A percentile compares a stretch with the other conserved stretches of the same genome.
These are phyloP conservation scores for Megalops atlanticus DNA, from an alignment of 2,113 vertebrate genomes.

Conservation along the genomic window DNA sequence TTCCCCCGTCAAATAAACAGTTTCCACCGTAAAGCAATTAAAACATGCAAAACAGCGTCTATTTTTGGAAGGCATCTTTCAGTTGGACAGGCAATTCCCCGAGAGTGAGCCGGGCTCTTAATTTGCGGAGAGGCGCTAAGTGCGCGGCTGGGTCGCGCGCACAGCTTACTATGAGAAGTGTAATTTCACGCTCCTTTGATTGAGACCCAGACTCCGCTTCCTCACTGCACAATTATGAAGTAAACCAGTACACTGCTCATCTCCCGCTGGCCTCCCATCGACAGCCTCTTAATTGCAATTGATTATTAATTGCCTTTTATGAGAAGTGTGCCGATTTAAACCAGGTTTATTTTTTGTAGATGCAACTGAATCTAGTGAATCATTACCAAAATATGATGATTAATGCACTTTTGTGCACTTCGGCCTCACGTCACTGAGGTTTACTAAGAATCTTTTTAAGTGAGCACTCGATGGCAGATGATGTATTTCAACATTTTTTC, in stretches of 20 bases:
- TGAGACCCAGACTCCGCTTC: conserved; percentile 20
- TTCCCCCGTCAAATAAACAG: not conserved
- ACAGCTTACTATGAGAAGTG: conserved; percentile 25
- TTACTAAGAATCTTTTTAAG: not conserved
- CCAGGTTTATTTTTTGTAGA: conserved; percentile 3
- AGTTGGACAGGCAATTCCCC: conserved; percentile 4
- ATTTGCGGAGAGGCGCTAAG: not conserved
- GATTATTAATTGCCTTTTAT: conserved; percentile 33
- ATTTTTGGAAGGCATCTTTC: not conserved
- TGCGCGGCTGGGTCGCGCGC: conserved; percentile 29
- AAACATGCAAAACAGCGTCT: not conserved
- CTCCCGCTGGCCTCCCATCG: conserved; percentile 14
- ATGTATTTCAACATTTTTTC: not conserved
- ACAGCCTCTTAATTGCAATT: conserved; percentile 19
- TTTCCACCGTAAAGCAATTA: conserved; percentile 18
- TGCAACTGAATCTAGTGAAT: conserved; percentile 9
- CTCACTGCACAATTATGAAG: conserved; percentile 13
- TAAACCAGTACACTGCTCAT: conserved; percentile 30
- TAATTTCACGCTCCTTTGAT: conserved; percentile 44
- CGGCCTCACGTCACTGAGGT: not conserved
- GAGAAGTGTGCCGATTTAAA: conserved; percentile 21
- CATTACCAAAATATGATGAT: conserved; percentile 16
- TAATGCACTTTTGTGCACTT: not conserved
- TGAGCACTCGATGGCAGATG: not conserved
- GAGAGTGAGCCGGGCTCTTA: conserved; percentile 21